phyloP scores from a whole-genome alignment of 2,113 vertebrate genomes.

The Hoplias malabaricus region DNA sequence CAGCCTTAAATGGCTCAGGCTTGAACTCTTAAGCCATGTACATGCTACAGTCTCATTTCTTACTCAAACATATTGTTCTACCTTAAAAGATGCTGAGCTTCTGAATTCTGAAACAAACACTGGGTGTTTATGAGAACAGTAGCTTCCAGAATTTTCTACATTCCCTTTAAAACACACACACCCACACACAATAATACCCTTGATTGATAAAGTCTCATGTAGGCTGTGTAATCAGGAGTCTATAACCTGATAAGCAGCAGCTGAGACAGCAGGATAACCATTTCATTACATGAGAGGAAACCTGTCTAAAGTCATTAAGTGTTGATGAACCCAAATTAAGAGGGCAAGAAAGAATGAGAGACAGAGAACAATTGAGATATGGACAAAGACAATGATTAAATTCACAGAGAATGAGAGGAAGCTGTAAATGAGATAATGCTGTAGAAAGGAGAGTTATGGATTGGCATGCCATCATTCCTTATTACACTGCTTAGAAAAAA shows the following conservation, averaged over 20 bases:
- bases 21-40: too few relatives aligned
- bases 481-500: constrained; percentile 66
- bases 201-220: not conserved
- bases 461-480: constrained; percentile 57
- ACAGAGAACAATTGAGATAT: constrained; percentile 45
- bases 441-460: constrained; percentile 61
- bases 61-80: too few relatives aligned
- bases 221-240: constrained; percentile 20
- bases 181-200: too few relatives aligned
- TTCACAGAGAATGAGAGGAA: constrained; percentile 29
- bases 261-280: constrained; percentile 16
- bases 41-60: too few relatives aligned
- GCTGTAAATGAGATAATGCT: constrained; percentile 61
- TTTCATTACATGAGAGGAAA: constrained; percentile 30
- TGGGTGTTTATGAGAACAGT: too few relatives aligned
- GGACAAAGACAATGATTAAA: constrained; percentile 4
- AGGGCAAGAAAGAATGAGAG: not conserved
- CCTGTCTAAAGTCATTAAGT: constrained; percentile 27
- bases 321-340: not conserved
- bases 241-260: not conserved
- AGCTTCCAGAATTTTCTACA: too few relatives aligned
- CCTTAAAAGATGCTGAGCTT: too few relatives aligned
- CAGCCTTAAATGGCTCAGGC: too few relatives aligned
- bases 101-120: too few relatives aligned
- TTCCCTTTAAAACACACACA: too few relatives aligned